Conservation (phyloP, 1,140 invertebrate genomes). For the Procambarus clarkii region DNA sequence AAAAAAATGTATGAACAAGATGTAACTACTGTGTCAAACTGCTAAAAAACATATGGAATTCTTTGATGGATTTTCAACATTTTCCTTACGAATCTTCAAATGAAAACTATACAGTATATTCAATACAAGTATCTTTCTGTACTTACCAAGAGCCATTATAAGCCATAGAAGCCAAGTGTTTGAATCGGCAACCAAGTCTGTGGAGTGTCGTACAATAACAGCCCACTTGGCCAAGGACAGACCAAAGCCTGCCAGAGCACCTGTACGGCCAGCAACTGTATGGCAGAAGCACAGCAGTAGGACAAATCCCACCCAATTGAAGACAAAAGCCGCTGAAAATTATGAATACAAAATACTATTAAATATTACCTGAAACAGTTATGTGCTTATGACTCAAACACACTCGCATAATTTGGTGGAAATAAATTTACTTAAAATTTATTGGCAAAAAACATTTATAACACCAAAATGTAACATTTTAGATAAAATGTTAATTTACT, state of each 20-base stretch:
- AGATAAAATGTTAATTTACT: no score
- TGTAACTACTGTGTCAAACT: no score
- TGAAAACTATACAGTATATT: no score
- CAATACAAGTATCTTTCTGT: neutral
- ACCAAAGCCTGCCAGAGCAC: constrained; percentile 93
- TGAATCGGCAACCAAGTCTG: constrained; percentile 85
- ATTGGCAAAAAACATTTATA: no score
- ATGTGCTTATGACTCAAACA: no score
- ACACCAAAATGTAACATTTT: no score
- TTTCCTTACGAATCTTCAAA: no score
- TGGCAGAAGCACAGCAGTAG: constrained; percentile 94
- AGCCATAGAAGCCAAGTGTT: constrained; percentile 94
- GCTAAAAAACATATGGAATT: no score
- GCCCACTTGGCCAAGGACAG: constrained; percentile 96
- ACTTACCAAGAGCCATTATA: constrained; percentile 89
- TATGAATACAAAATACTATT: constrained; percentile 55
- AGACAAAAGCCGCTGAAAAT: constrained; percentile 87
- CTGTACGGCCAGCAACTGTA: constrained; percentile 93
- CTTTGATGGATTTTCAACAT: no score
- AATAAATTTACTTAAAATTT: no score
- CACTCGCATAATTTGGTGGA: no score
- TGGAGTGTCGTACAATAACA: constrained; percentile 92
- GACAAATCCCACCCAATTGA: constrained; percentile 96
- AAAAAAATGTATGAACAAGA: no score
- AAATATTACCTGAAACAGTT: neutral